phyloP scores from a whole-genome alignment of 2,888 invertebrate species.

The Nomada lathburiana region DNA sequence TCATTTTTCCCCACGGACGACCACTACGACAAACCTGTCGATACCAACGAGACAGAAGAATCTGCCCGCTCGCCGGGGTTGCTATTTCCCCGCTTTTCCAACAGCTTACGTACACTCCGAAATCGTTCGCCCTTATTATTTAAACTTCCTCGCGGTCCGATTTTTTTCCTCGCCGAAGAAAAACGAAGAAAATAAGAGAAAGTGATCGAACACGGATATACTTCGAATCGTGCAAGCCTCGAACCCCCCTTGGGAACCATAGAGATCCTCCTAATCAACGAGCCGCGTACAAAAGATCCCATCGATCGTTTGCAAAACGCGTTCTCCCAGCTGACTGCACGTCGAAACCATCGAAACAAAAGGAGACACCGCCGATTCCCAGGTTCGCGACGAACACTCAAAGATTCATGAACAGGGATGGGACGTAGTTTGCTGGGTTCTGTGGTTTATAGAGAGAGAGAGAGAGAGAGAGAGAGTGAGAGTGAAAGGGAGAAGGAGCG shows the following conservation, averaged over 20 bases:
- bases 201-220: not conserved
- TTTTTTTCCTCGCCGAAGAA: not conserved
- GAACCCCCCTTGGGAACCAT: not conserved
- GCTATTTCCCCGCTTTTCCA: no score
- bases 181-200: not conserved
- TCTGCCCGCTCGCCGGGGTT: not conserved
- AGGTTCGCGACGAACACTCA: slow-evolving; percentile 50
- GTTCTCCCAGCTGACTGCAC: slow-evolving; percentile 5
- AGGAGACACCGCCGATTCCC: slow-evolving; percentile 49
- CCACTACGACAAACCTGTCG: not conserved
- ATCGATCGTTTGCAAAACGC: not conserved
- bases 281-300: slow-evolving; percentile 10
- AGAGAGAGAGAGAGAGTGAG: slow-evolving; percentile 20
- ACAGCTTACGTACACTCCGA: no score
- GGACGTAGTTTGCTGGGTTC: not conserved
- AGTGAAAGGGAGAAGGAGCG: not conserved
- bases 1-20: slow-evolving; percentile 30
- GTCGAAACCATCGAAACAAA: slow-evolving; percentile 46
- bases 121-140: no score
- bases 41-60: not conserved
- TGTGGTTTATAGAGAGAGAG: not conserved
- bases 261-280: slow-evolving; percentile 11
- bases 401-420: slow-evolving; percentile 62
- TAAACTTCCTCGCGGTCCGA: no score
- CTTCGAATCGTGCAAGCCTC: not conserved